Percentiles rank a stretch among this genome's conserved stretches.
Conservation (phyloP, 2,113 vertebrate species). For the Vulpes vulpes region DNA sequence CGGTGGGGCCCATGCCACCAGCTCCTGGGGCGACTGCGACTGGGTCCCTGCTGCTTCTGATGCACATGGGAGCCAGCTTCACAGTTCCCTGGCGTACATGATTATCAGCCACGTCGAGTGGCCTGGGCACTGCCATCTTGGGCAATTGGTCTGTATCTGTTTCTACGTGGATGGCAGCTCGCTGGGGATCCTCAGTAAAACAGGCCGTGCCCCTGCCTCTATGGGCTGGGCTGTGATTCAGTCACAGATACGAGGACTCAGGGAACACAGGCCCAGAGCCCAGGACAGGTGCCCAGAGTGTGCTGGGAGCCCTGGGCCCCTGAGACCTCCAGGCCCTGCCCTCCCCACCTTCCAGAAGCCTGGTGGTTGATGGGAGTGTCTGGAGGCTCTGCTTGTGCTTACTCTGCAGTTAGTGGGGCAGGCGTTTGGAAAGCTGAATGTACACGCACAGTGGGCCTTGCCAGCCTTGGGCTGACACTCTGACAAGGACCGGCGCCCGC, state of each 20-base stretch:
- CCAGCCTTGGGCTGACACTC: not conserved
- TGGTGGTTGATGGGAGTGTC: rapidly evolving
- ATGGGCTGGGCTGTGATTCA: not conserved
- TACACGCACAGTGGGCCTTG: rapidly evolving
- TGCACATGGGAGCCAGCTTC: not conserved
- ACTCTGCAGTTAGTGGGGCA: rapidly evolving
- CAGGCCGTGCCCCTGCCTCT: rapidly evolving
- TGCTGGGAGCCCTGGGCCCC: no score
- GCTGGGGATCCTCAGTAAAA: not conserved
- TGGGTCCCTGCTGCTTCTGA: not conserved
- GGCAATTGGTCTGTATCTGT: not conserved
- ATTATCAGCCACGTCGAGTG: not conserved
- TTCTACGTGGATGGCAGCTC: not conserved
- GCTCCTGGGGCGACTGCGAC: not conserved
- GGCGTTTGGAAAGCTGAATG: not conserved
- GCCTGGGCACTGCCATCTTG: not conserved
- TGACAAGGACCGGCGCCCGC: rapidly evolving
- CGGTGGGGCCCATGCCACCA: not conserved
- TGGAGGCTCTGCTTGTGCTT: not conserved
- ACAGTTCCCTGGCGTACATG: not conserved
- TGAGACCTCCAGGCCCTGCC: no score
- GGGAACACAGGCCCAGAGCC: not conserved
- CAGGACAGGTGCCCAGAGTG: no score
- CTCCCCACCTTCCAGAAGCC: not conserved
- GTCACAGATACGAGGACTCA: not conserved